A percentile compares a stretch with the other conserved stretches of the same genome.
Conservation (phyloP, 2,797 vertebrate genomes). For the Gallinago solitaria region DNA sequence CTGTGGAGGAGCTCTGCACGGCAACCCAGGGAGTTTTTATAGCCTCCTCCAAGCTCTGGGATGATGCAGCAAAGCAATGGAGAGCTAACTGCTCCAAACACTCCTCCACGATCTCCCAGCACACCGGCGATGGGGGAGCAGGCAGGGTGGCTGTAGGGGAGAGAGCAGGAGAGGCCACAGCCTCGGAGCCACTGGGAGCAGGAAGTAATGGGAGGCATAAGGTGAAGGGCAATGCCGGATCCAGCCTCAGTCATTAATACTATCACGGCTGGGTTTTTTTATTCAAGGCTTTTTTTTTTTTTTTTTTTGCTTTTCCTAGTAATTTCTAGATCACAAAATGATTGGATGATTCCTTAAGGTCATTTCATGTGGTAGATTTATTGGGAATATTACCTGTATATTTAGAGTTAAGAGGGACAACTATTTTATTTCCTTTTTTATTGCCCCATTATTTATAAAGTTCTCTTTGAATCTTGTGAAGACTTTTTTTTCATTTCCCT, state of each 20-base stretch:
- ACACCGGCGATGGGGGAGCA: accelerated
- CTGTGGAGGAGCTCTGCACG: neutral
- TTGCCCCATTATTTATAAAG: constrained; percentile 42
- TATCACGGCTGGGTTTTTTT: neutral
- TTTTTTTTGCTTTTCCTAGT: constrained; percentile 15
- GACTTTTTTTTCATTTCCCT: constrained; percentile 50
- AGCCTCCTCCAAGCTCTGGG: neutral
- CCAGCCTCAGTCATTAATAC: neutral
- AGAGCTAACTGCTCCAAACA: neutral
- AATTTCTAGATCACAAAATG: constrained; percentile 44
- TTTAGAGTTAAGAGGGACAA: constrained; percentile 34
- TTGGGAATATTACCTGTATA: neutral
- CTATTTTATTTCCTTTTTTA: constrained; percentile 38
- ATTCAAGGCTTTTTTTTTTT: neutral
- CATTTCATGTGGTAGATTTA: neutral
- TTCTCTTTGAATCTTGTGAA: constrained; percentile 64
- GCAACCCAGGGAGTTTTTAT: accelerated
- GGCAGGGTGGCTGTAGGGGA: neutral
- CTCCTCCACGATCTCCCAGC: neutral
- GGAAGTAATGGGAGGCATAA: accelerated
- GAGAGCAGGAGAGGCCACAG: neutral
- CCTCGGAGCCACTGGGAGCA: neutral
- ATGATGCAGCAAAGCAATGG: accelerated
- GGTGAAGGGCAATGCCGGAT: neutral
- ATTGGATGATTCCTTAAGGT: constrained; percentile 19